Evolutionary conservation across 2,888 invertebrate species (phyloP).

Genomic region (Idaea straminata): DNA sequence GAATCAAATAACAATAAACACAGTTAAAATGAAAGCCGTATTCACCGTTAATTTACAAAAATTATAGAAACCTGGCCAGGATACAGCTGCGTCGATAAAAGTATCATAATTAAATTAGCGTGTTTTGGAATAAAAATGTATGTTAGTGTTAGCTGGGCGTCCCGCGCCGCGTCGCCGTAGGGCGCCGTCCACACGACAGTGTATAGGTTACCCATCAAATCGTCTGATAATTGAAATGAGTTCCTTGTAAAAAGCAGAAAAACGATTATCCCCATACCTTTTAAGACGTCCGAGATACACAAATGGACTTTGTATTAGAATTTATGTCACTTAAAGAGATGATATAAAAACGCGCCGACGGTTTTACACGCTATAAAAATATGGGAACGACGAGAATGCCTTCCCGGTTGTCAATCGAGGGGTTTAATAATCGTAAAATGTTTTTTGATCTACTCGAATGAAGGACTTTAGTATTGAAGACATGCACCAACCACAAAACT

Average conservation of each 20-base stretch:
- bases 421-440: conserved; percentile 79
- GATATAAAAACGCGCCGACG: conserved; percentile 78
- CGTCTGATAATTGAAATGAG: conserved; percentile 79
- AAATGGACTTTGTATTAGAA: conserved; percentile 80
- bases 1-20: conserved; percentile 33
- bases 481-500: conserved; percentile 26
- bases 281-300: conserved; percentile 80
- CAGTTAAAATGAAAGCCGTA: conserved; percentile 37
- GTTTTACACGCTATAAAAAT: conserved; percentile 80
- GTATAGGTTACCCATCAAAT: conserved; percentile 66
- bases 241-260: conserved; percentile 80
- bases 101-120: conserved; percentile 78
- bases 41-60: conserved; percentile 60
- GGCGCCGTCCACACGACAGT: conserved; percentile 73
- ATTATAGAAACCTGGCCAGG: conserved; percentile 58
- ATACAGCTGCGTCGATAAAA: conserved; percentile 62
- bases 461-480: conserved; percentile 36
- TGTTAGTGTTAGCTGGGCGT: conserved; percentile 45
- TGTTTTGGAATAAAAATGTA: conserved; percentile 64
- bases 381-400: conserved; percentile 73
- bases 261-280: conserved; percentile 79
- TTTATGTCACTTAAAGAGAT: conserved; percentile 79
- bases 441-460: conserved; percentile 66
- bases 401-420: conserved; percentile 76
- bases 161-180: conserved; percentile 53